These are phyloP conservation scores for Brachylomia viminalis DNA, from an alignment of 2,888 invertebrate genomes.

Conservation along the genomic window DNA sequence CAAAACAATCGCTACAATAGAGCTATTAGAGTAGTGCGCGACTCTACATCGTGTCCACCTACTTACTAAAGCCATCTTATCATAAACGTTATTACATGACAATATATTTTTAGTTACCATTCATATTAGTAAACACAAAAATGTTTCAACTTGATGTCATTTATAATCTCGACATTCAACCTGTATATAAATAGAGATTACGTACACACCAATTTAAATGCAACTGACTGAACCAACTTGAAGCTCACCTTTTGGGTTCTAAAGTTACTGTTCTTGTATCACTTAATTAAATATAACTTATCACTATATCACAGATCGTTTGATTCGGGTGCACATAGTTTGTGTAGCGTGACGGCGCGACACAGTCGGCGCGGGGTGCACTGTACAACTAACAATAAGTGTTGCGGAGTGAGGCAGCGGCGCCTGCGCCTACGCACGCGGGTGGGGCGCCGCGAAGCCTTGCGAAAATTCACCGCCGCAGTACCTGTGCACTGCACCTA, in stretches of 20 bases:
- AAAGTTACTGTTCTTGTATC: slow-evolving; percentile 74
- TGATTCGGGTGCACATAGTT: slow-evolving; percentile 83
- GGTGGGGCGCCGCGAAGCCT: slow-evolving; percentile 87
- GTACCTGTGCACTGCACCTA: slow-evolving; percentile 67
- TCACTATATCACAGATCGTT: slow-evolving; percentile 89
- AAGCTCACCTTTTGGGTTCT: slow-evolving; percentile 77
- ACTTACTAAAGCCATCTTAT: slow-evolving; percentile 28
- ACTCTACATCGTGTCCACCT: slow-evolving; percentile 36
- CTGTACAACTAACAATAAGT: slow-evolving; percentile 73
- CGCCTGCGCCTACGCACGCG: slow-evolving; percentile 84
- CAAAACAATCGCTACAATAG: slow-evolving; percentile 76
- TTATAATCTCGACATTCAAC: slow-evolving; percentile 65
- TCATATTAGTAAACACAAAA: slow-evolving; percentile 34
- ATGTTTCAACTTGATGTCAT: slow-evolving; percentile 57
- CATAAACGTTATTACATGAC: neutral
- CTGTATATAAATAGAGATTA: slow-evolving; percentile 75
- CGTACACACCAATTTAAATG: slow-evolving; percentile 60
- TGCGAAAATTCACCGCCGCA: slow-evolving; percentile 84
- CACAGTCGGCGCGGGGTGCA: slow-evolving; percentile 80
- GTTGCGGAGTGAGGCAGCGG: slow-evolving; percentile 73
- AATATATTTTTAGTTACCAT: slow-evolving; percentile 12
- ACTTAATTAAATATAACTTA: slow-evolving; percentile 83
- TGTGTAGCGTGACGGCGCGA: slow-evolving; percentile 71
- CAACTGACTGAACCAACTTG: slow-evolving; percentile 48
- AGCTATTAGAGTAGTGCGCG: slow-evolving; percentile 43